These are phyloP conservation scores for Agrotis clavis DNA, from an alignment of 2,888 invertebrate species.

Conservation along the genomic window DNA sequence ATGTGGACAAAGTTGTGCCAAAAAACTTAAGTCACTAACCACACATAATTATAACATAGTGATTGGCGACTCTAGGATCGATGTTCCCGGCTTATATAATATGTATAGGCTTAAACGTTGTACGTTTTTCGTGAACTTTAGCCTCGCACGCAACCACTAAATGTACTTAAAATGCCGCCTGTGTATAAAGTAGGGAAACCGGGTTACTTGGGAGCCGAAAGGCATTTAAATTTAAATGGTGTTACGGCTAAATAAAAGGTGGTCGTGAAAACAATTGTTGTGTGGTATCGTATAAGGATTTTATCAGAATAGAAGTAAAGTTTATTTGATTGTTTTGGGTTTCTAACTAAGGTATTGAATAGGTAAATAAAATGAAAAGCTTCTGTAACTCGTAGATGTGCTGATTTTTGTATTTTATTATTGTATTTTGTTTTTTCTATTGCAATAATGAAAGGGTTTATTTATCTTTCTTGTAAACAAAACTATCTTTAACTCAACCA, in stretches of 20 bases:
- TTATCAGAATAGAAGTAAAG: neutral
- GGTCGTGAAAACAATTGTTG: conserved; percentile 13
- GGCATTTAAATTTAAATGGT: conserved; percentile 48
- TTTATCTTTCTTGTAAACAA: no score
- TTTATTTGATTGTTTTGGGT: neutral
- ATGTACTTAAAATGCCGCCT: conserved; percentile 51
- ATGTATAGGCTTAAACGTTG: conserved; percentile 55
- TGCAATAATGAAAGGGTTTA: no score
- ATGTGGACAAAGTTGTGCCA: neutral
- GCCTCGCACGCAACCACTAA: conserved; percentile 54
- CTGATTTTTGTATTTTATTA: no score
- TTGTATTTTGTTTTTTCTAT: no score
- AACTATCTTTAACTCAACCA: no score
- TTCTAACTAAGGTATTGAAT: neutral
- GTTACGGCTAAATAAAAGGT: conserved; percentile 43
- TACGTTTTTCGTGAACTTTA: conserved; percentile 57
- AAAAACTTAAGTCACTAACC: conserved; percentile 55
- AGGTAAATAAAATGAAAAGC: neutral
- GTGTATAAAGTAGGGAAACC: conserved; percentile 47
- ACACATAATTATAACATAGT: conserved; percentile 53
- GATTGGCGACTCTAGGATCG: conserved; percentile 55
- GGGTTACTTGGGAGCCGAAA: conserved; percentile 19
- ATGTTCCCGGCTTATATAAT: conserved; percentile 37
- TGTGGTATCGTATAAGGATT: conserved; percentile 12
- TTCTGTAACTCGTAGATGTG: no score